phyloP scores from a whole-genome alignment of 2,888 invertebrate genomes.

The Papilio gigon region DNA sequence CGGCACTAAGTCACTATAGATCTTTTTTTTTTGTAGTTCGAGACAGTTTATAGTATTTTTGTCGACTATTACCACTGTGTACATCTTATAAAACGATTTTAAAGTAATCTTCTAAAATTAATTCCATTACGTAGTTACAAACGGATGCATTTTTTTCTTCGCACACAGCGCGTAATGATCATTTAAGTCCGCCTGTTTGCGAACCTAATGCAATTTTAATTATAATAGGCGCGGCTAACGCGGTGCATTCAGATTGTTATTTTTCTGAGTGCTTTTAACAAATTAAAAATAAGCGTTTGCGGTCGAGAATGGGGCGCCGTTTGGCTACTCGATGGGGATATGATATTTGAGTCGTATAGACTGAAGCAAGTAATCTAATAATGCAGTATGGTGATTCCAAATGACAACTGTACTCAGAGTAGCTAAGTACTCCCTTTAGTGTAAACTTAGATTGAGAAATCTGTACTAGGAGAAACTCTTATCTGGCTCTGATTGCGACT shows the following conservation, averaged over 20 bases:
- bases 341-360: neutral
- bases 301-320: neutral
- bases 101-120: neutral
- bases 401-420: no score
- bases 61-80: no score
- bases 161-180: slow-evolving; percentile 71
- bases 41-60: no score
- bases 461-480: no score
- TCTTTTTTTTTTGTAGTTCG: no score
- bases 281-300: slow-evolving; percentile 67
- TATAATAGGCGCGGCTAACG: slow-evolving; percentile 74
- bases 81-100: neutral
- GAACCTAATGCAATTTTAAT: slow-evolving; percentile 81
- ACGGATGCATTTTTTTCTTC: slow-evolving; percentile 64
- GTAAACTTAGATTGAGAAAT: no score
- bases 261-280: slow-evolving; percentile 78
- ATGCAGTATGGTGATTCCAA: no score
- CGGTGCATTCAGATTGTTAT: slow-evolving; percentile 76
- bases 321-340: neutral
- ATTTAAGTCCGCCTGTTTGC: slow-evolving; percentile 68
- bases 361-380: no score
- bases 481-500: no score
- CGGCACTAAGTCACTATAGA: no score
- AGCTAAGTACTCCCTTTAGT: no score
- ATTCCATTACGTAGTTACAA: slow-evolving; percentile 25